Conservation (phyloP, 2,888 invertebrate genomes). For the Noctua comes region DNA sequence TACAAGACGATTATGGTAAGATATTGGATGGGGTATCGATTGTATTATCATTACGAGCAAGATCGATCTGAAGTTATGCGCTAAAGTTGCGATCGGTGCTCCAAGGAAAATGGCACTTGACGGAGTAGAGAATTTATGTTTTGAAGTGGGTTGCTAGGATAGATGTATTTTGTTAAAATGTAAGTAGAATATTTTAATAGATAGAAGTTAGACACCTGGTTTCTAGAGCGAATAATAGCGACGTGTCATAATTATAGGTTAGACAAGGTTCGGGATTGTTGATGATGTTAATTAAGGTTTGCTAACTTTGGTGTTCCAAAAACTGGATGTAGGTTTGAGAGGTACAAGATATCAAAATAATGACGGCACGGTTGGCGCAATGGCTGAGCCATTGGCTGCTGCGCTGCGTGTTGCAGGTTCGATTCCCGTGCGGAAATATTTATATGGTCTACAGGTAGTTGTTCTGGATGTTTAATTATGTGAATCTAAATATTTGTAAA, state of each 20-base stretch:
- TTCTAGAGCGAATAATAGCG: not conserved
- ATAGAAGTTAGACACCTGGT: not conserved
- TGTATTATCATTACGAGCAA: slow-evolving; percentile 45
- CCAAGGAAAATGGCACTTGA: slow-evolving; percentile 29
- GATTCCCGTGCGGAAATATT: not conserved
- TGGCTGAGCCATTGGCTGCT: not conserved
- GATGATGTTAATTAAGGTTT: not conserved
- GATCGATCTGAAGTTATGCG: slow-evolving; percentile 48
- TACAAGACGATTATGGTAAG: slow-evolving; percentile 88
- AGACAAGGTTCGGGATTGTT: not conserved
- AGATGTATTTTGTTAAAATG: not conserved
- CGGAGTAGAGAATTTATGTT: slow-evolving; percentile 3
- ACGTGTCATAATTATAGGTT: not conserved
- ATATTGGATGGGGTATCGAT: slow-evolving; percentile 54
- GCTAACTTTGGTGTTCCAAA: not conserved
- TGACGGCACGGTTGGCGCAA: not conserved
- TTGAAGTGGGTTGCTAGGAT: not conserved
- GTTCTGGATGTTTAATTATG: too few relatives aligned
- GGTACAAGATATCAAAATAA: not conserved
- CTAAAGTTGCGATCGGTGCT: slow-evolving; percentile 33
- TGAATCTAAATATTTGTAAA: not conserved
- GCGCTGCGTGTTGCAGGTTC: not conserved
- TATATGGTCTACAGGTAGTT: too few relatives aligned
- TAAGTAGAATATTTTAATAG: not conserved
- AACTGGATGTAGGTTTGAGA: not conserved